phyloP scores from a whole-genome alignment of 2,888 invertebrate genomes.

The Hyalella azteca region DNA sequence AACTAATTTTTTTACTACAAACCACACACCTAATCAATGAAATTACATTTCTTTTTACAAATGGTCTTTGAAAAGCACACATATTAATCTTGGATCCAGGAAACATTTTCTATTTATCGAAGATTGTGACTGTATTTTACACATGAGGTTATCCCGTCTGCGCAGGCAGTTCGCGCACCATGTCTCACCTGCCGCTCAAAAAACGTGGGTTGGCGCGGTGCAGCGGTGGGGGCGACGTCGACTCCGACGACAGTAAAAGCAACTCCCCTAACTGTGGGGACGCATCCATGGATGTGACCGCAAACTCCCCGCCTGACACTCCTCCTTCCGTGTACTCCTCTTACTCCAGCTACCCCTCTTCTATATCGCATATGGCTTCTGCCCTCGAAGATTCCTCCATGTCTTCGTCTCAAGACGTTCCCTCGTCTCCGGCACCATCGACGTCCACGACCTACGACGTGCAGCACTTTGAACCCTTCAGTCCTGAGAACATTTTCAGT shows the following conservation, averaged over 20 bases:
- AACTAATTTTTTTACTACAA: no score
- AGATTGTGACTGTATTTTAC: no score
- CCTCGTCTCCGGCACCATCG: not conserved
- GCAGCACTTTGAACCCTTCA: not conserved
- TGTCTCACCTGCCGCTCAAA: conserved; percentile 12
- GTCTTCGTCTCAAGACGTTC: not conserved
- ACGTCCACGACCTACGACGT: not conserved
- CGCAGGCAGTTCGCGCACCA: not conserved
- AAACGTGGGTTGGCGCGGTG: not conserved
- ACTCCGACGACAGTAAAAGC: not conserved
- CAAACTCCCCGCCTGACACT: conserved; percentile 6
- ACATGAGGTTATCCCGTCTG: no score
- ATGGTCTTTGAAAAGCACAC: no score
- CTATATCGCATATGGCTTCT: not conserved
- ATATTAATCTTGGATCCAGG: no score
- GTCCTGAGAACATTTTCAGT: not conserved
- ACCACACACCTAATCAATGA: no score
- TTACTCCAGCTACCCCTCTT: not conserved
- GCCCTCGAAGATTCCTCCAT: conserved; percentile 1
- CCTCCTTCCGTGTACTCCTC: conserved; percentile 13
- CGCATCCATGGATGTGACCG: not conserved
- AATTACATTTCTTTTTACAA: no score
- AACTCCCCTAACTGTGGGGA: not conserved
- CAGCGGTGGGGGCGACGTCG: not conserved
- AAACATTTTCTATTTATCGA: no score